Evolutionary conservation across 2,797 vertebrate genomes (phyloP).

Genomic region (Malacoraja senta): DNA sequence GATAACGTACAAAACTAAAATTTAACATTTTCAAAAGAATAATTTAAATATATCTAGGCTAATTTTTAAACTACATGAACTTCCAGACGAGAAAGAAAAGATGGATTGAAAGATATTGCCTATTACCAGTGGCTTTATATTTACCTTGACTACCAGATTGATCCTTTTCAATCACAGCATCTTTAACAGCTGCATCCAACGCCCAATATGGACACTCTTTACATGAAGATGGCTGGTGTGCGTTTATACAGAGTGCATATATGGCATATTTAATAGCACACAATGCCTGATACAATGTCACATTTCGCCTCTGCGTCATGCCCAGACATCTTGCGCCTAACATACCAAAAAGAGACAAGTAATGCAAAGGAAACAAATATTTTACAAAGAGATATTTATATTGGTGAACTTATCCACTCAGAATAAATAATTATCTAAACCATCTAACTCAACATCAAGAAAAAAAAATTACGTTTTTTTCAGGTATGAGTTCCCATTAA

Average conservation of each 20-base stretch:
- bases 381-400: not conserved
- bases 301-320: constrained; percentile 62
- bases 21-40: not conserved
- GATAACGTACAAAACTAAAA: not conserved
- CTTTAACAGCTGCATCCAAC: constrained; percentile 46
- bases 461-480: not conserved
- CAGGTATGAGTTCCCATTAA: not conserved
- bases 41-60: not conserved
- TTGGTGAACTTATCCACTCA: not conserved
- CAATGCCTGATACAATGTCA: constrained; percentile 78
- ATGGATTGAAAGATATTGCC: not conserved
- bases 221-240: constrained; percentile 64
- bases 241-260: constrained; percentile 81
- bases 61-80: not conserved
- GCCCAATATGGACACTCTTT: constrained; percentile 51
- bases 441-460: not conserved
- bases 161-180: constrained; percentile 44
- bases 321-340: constrained; percentile 42
- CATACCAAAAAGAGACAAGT: not conserved
- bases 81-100: not conserved
- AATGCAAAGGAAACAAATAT: not conserved
- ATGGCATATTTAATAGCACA: constrained; percentile 92
- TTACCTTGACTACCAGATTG: constrained; percentile 46
- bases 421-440: constrained; percentile 11
- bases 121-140: not conserved